These are phyloP conservation scores for Zhuqinia jingwanae DNA, from an alignment of 2,888 invertebrate species.

Conservation along the genomic window DNA sequence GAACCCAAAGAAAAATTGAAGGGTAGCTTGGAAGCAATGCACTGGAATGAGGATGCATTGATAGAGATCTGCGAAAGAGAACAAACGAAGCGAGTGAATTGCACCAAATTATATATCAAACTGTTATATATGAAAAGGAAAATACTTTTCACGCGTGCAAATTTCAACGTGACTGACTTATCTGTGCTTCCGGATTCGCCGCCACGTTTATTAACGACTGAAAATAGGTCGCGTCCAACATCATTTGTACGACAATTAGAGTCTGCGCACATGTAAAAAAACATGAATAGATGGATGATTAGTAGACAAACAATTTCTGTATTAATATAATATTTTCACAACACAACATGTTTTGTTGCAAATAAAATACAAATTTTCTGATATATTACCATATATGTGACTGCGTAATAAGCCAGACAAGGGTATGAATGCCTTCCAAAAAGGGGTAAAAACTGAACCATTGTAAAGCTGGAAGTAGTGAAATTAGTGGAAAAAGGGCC, in stretches of 20 bases:
- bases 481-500: too few species aligned
- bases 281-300: not conserved
- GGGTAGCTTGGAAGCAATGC: constrained; percentile 66
- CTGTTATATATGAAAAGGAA: not conserved
- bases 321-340: constrained; percentile 8
- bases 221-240: constrained; percentile 67
- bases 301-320: not conserved
- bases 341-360: constrained; percentile 1
- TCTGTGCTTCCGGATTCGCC: not conserved
- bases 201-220: constrained; percentile 45
- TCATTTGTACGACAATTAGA: constrained; percentile 62
- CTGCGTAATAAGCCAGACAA: constrained; percentile 65
- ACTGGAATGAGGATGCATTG: constrained; percentile 63
- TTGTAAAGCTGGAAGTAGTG: constrained; percentile 13
- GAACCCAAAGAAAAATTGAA: constrained; percentile 68
- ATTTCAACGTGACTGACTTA: constrained; percentile 38
- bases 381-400: constrained; percentile 65
- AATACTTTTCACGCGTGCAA: not conserved
- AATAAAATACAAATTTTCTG: not conserved
- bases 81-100: not conserved
- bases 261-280: constrained; percentile 9
- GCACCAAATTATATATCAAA: not conserved
- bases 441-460: constrained; percentile 64
- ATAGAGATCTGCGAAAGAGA: constrained; percentile 53
- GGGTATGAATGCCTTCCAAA: constrained; percentile 52